Evolutionary conservation across 1,140 invertebrate species (phyloP).

Genomic region (Drosophila nannoptera): DNA sequence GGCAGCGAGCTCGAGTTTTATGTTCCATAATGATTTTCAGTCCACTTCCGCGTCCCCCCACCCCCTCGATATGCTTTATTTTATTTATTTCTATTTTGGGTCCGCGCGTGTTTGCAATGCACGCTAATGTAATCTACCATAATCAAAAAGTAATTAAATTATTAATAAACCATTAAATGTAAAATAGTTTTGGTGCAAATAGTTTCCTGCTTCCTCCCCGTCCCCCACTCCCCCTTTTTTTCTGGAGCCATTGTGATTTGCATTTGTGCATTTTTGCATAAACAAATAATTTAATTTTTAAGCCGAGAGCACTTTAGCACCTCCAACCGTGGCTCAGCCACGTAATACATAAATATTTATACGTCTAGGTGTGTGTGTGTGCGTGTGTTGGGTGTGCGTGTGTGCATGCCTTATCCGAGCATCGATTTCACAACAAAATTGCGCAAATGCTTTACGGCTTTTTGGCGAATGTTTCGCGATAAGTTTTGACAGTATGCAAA

Average conservation of each 20-base stretch:
- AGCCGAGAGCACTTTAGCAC: conserved; percentile 55
- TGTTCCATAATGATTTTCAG: conserved; percentile 6
- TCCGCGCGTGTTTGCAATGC: conserved; percentile 53
- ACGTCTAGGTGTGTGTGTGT: not conserved
- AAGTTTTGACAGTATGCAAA: conserved; percentile 71
- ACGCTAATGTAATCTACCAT: conserved; percentile 71
- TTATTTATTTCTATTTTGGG: conserved; percentile 1
- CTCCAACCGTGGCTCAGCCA: conserved; percentile 33
- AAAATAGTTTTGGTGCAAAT: conserved; percentile 67
- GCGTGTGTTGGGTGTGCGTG: not conserved
- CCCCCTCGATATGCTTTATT: not conserved
- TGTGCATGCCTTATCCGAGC: conserved; percentile 38
- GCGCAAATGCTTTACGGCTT: conserved; percentile 52
- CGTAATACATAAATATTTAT: conserved; percentile 39
- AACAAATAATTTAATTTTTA: conserved; percentile 62
- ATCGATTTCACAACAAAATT: conserved; percentile 65
- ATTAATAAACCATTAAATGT: conserved; percentile 77
- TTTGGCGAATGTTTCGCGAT: conserved; percentile 51
- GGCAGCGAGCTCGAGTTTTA: conserved; percentile 17
- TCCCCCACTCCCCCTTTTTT: not conserved
- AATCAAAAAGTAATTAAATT: conserved; percentile 78
- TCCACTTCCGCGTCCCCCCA: not conserved
- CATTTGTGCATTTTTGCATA: conserved; percentile 54
- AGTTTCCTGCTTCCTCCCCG: not conserved
- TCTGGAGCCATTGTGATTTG: conserved; percentile 37